Evolutionary conservation across 1,140 invertebrate genomes (phyloP).

Genomic region (Halyomorpha halys): DNA sequence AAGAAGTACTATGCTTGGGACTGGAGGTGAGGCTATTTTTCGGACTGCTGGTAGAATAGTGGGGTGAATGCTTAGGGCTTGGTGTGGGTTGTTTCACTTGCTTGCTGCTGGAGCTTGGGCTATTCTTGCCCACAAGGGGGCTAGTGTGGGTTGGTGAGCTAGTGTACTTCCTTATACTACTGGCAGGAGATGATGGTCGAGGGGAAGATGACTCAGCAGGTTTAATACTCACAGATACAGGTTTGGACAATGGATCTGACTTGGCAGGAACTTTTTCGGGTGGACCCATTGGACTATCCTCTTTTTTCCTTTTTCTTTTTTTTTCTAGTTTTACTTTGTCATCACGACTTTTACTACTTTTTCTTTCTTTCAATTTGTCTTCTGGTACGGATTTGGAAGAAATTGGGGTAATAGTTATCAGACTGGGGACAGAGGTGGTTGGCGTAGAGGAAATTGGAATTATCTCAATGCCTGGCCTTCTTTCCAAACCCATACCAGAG

Average conservation of each 20-base stretch:
- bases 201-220: slow-evolving; percentile 52
- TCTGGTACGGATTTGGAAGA: slow-evolving; percentile 43
- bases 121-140: slow-evolving; percentile 40
- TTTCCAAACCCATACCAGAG: slow-evolving; percentile 49
- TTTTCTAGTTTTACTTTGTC: slow-evolving; percentile 60
- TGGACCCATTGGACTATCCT: slow-evolving; percentile 70
- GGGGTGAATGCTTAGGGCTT: slow-evolving; percentile 56
- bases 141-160: slow-evolving; percentile 53
- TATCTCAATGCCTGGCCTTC: slow-evolving; percentile 66
- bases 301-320: slow-evolving; percentile 63
- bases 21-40: slow-evolving; percentile 38
- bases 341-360: slow-evolving; percentile 36
- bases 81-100: slow-evolving; percentile 41
- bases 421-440: slow-evolving; percentile 54
- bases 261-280: slow-evolving; percentile 66
- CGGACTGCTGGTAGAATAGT: slow-evolving; percentile 29
- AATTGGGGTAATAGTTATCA: slow-evolving; percentile 71
- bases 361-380: slow-evolving; percentile 53
- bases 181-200: slow-evolving; percentile 50
- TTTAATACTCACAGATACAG: slow-evolving; percentile 61
- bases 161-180: slow-evolving; percentile 53
- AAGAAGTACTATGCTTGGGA: slow-evolving; percentile 60
- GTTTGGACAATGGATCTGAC: slow-evolving; percentile 57
- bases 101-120: slow-evolving; percentile 49
- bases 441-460: slow-evolving; percentile 55